Evolutionary conservation across 1,140 invertebrate species (phyloP), one percentile per base, ranked within the genome.

Genomic region (Drosophila nebulosa): DNA sequence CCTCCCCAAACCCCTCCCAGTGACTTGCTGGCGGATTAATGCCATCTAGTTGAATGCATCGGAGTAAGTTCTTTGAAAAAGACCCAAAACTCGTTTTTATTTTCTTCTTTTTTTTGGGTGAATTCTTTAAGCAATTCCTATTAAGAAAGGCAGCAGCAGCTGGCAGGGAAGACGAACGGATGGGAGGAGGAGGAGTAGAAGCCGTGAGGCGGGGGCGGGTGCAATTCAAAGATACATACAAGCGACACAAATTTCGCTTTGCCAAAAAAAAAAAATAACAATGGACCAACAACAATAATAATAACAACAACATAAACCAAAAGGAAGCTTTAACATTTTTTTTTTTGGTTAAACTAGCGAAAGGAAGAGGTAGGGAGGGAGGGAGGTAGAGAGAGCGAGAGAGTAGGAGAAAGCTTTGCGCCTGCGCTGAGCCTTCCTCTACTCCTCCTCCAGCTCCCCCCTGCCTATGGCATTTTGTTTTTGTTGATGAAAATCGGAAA

Each of bases 151-250:
- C 22, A 9, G 7, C 3, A 32, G 30, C 26, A 24, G 21, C 35
- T 18, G 21, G 18, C 12, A 24, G 14, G 14, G 35, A 4, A 3
- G 35, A 27, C 2, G 7, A 10, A n/a, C n/a, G 7, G 27, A 30
- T 14, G 14, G 39, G 16, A 1, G 5, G 39, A 16, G 9, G 6
- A 21, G 39, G 7, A 22, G 22, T 3, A 9, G 2, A 16, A 27
- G 36, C n/a, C n/a, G n/a, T n/a, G n/a, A 21, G 59, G 18, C 1
- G 4, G 24, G 30, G 10, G 4, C 24, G 26, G 46, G 60, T 46
- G 66, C 52, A 69, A 59, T 64, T 27, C 71, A 51, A 64, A 61
- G 72, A 88, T 79, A 88, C 78, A 83, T 53, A 88, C 78, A 62
- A 73, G 53, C 69, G 78, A 74, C 69, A 83, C 72, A 83, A 69